These are phyloP conservation scores for Drosophila borborema DNA, from an alignment of 2,888 invertebrate species.

Conservation along the genomic window DNA sequence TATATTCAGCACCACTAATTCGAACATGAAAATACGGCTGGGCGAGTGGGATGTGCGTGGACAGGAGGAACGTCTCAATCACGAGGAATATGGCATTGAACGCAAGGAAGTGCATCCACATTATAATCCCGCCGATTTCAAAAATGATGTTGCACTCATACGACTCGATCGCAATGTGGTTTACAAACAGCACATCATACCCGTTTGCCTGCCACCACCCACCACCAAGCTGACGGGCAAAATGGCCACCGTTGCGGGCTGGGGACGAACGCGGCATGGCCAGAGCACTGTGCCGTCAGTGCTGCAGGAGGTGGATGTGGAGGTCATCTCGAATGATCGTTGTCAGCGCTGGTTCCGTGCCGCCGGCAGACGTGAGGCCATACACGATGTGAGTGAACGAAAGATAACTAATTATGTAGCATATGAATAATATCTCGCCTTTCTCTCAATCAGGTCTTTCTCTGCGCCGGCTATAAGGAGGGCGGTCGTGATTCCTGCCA, in stretches of 20 bases:
- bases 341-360: constrained; percentile 97
- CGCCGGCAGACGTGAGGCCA: constrained; percentile 95
- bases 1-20: constrained; percentile 91
- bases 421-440: neutral
- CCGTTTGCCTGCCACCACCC: constrained; percentile 94
- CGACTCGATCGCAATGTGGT: constrained; percentile 92
- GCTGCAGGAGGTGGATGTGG: constrained; percentile 93
- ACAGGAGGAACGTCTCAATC: constrained; percentile 91
- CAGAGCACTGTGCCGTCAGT: constrained; percentile 94
- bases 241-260: constrained; percentile 96
- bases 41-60: constrained; percentile 97
- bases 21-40: constrained; percentile 93
- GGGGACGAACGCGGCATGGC: constrained; percentile 96
- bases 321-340: constrained; percentile 94
- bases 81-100: constrained; percentile 95
- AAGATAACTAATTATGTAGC: neutral
- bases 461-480: constrained; percentile 97
- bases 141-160: constrained; percentile 94
- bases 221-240: constrained; percentile 92
- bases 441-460: constrained; percentile 86
- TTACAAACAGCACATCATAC: constrained; percentile 96
- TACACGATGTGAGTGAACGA: constrained; percentile 89
- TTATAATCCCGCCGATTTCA: constrained; percentile 95
- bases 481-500: constrained; percentile 91
- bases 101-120: constrained; percentile 96